phyloP scores from a whole-genome alignment of 2,113 vertebrate genomes.

The Shinisaurus crocodilurus region DNA sequence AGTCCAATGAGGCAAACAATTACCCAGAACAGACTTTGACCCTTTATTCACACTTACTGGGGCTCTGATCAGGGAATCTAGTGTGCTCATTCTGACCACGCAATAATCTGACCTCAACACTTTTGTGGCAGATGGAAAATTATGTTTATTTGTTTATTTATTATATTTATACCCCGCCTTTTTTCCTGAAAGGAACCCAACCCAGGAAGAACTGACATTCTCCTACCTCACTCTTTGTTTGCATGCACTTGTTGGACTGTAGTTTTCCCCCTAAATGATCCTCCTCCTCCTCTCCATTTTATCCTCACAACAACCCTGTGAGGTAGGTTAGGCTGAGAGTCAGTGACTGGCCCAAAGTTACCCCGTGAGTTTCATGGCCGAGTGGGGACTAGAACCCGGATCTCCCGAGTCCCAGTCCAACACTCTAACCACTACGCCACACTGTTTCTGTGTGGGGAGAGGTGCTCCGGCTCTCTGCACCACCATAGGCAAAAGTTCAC shows the following conservation, averaged over 20 bases:
- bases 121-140: background rate
- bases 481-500: background rate
- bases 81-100: background rate
- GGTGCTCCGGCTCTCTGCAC: background rate
- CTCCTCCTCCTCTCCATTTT: no score
- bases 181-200: no score
- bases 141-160: no score
- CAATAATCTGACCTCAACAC: background rate
- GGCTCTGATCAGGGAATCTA: background rate
- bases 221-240: conserved; percentile 11
- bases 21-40: background rate
- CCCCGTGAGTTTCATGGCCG: no score
- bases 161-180: no score
- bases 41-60: background rate
- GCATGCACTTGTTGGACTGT: conserved; percentile 13
- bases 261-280: conserved; percentile 18
- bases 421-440: no score
- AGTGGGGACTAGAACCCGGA: no score
- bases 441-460: background rate
- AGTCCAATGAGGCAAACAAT: background rate
- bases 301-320: no score
- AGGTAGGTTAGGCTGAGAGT: no score
- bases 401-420: no score
- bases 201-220: conserved; percentile 30
- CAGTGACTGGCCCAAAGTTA: no score